Percentiles rank a stretch among this genome's conserved stretches.
Conservation (phyloP, 2,797 vertebrate genomes). For the Emys orbicularis region DNA sequence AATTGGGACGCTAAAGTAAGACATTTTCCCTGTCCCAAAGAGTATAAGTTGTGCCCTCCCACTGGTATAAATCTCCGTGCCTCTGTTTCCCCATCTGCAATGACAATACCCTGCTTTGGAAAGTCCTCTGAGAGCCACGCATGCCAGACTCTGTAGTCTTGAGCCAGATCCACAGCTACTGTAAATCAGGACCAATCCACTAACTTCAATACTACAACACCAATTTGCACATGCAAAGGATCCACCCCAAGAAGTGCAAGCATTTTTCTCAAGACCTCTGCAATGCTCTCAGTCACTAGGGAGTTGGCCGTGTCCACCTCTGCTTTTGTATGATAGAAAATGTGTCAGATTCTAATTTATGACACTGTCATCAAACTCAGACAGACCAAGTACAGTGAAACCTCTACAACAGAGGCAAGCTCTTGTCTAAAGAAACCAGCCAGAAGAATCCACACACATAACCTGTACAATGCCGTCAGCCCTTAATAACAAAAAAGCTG, state of each 20-base stretch:
- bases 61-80: background rate
- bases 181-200: background rate
- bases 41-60: background rate
- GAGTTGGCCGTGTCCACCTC: background rate
- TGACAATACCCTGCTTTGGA: background rate
- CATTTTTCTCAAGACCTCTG: constrained; percentile 31
- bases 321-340: background rate
- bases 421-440: background rate
- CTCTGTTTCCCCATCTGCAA: background rate
- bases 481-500: background rate
- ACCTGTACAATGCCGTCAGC: rapidly evolving
- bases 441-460: background rate
- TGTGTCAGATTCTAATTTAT: background rate
- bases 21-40: background rate
- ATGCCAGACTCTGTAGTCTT: background rate
- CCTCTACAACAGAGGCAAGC: background rate
- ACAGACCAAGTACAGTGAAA: background rate
- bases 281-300: background rate
- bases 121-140: rapidly evolving
- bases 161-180: background rate
- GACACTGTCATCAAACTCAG: background rate
- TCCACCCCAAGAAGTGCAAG: background rate
- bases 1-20: background rate
- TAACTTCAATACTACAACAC: constrained; percentile 29
- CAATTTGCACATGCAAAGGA: constrained; percentile 3